Evolutionary conservation across 2,113 vertebrate genomes (phyloP), one percentile per base, ranked within the genome.

Genomic region (Pycnonotus jocosus): DNA sequence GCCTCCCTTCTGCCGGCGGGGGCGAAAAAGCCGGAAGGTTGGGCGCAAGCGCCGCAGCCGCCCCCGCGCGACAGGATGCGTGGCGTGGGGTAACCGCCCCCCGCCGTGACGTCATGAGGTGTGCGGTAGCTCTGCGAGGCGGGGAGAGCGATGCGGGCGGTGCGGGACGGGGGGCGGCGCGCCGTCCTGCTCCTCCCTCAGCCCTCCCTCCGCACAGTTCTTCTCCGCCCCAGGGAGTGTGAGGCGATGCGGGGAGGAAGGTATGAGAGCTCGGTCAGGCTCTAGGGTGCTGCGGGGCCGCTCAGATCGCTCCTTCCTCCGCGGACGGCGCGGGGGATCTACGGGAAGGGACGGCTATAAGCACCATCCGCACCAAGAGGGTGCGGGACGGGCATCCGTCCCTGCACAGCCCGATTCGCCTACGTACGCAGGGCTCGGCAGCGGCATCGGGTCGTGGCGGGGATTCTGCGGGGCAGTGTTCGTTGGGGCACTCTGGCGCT

Each of bases 401-500:
- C 21, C 33, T 16, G 22, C 35, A 22, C 38, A 23, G n/a, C 31
- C 38, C 24, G 4, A 4, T 31, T 38, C 11, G 17, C 37, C 45
- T 37, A 81, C 86, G 40, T 51, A 95, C 95, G 61, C 65, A 9
- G 54, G 8, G 24, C 50, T 69, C 71, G 61, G 69, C 40, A 64
- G 42, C 25, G 25, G 25, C 51, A 5, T 27, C 66, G 79, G 78
- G 69, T 74, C 53, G n/a, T 10, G 62, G 58, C 14, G 65, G 42
- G 57, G 53, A 21, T 42, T 81, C 81, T 81, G 66, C 11, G 71
- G 28, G 31, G 40, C 28, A 20, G 45, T 31, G 47, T 21, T 37
- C 78, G 94, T 92, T 28, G 77, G 68, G 44, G 76, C 86, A 40
- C 94, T 97, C 71, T 97, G 98, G 86, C 96, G 97, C 79, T 92